These are phyloP conservation scores for Eretmochelys imbricata DNA, from an alignment of 2,113 vertebrate species.

Conservation along the genomic window DNA sequence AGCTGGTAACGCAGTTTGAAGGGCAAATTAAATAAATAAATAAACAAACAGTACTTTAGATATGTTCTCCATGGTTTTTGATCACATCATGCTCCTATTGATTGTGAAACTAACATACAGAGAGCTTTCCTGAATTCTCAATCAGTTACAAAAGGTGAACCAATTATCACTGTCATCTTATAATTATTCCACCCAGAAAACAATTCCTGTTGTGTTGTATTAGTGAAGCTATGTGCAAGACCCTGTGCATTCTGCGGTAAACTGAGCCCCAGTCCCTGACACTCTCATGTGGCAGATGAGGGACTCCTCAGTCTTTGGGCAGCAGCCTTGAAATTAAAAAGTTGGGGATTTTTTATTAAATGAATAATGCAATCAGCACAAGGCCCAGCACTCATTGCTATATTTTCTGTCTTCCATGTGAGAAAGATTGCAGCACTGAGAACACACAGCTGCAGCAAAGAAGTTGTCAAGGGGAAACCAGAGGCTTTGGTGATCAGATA, in stretches of 20 bases:
- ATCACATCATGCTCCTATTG: background rate
- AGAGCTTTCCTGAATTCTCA: background rate
- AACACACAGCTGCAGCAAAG: fast-evolving
- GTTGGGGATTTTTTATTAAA: background rate
- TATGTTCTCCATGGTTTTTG: background rate
- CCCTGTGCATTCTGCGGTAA: background rate
- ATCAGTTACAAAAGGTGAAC: background rate
- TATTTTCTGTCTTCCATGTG: background rate
- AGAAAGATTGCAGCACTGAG: background rate
- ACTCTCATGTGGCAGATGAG: background rate
- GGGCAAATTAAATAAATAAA: background rate
- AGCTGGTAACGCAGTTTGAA: background rate
- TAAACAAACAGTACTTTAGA: background rate
- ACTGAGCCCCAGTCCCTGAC: background rate
- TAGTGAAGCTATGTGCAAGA: background rate
- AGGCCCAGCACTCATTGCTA: background rate
- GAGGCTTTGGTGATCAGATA: fast-evolving
- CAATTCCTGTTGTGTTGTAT: background rate
- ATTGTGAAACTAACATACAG: background rate
- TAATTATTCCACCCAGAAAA: background rate
- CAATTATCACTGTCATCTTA: background rate
- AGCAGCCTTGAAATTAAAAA: background rate
- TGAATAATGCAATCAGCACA: background rate
- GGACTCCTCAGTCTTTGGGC: background rate
- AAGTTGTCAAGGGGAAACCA: too few species aligned